Base-by-base conservation (phyloP, 2,113 vertebrate species). In the Cryptotis parvus region DNA sequence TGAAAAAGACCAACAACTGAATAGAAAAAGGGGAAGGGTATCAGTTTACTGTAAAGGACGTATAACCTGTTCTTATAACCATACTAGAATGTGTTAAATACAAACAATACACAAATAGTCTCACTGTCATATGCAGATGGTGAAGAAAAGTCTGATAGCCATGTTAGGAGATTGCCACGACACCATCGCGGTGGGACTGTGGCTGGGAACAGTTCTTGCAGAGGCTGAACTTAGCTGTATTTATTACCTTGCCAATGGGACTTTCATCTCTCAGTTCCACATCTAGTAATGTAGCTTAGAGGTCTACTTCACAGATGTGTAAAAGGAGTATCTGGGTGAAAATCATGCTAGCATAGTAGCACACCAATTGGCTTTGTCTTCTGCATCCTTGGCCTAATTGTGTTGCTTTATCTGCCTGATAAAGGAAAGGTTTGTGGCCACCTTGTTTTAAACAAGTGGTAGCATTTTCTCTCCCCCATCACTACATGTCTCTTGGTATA, bases 21-120 rank as follows among this genome's bases (percentile, higher is more conserved):
- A 14, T 20, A 45, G 37, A 68, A 76, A 79, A 58, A 22, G n/a
- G n/a, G n/a, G 3, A 33, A 4, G 82, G 58, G 37, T 15, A 15
- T n/a, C 7, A 68, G 10, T 87, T 95, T 52, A 52, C 18, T 35
- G 43, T 31, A 83, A 87, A 87, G 16, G 65, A 89, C 55, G 45
- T 77, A 20, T 6, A 86, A 33, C 45, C 45, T 20, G 2, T 82
- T 87, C 66, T 88, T 82, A 39, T 87, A 90, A 78, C 49, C 65
- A 49, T 73, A 31, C 20, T 74, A 82, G 88, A 76, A 58, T 41
- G 15, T 52, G 3, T 24, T 58, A 18, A 76, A n/a, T 81, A 37
- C 27, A 70, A 87, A 78, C 33, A 39, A 68, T 6, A 66, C 16
- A 65, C 3, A 43, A 0, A 15, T 2, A n/a, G 15, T 37, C 35